phyloP scores from a whole-genome alignment of 2,113 vertebrate species.

The Rafetus swinhoei region DNA sequence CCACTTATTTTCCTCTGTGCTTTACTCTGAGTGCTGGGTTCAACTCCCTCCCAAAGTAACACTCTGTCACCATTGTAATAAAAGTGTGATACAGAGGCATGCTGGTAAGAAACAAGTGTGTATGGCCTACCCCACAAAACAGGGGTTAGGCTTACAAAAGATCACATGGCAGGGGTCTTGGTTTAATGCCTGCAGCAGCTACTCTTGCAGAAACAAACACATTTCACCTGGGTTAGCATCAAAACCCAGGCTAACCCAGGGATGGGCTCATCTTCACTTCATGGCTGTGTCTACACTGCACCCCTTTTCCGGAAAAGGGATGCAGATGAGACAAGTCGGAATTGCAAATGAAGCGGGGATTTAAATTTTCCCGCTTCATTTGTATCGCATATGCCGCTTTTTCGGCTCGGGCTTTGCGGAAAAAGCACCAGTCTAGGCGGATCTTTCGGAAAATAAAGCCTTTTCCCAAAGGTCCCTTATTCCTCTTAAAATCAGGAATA shows the following conservation, averaged over 20 bases:
- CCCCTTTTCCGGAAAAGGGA: too few relatives aligned
- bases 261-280: neutral
- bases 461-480: too few relatives aligned
- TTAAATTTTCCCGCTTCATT: too few relatives aligned
- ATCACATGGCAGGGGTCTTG: fast-evolving
- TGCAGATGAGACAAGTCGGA: too few relatives aligned
- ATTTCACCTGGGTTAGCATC: neutral
- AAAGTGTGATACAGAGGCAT: neutral
- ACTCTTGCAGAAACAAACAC: neutral
- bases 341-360: too few relatives aligned
- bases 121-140: neutral
- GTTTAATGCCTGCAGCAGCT: neutral
- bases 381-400: too few relatives aligned
- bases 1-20: neutral
- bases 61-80: neutral
- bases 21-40: neutral
- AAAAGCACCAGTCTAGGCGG: too few relatives aligned
- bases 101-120: constrained; percentile 4
- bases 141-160: neutral
- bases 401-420: too few relatives aligned
- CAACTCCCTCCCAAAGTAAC: neutral
- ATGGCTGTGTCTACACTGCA: too few relatives aligned
- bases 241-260: neutral
- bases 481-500: too few relatives aligned
- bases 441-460: too few relatives aligned